Evolutionary conservation across 2,113 vertebrate genomes (phyloP).

Genomic region (Neolamprologus falcicula): DNA sequence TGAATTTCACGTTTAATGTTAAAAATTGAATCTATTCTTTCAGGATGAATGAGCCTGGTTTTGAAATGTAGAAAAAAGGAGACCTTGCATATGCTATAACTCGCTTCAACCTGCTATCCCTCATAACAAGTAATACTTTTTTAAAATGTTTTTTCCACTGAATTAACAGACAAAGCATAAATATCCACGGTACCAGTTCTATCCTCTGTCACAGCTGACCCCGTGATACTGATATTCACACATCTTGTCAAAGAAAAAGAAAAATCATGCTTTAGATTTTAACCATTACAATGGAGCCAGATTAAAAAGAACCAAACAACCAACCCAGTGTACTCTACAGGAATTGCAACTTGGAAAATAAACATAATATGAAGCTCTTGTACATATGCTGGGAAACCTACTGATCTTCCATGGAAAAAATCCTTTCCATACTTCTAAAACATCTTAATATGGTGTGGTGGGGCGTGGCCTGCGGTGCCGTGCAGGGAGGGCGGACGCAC

Average conservation of each 20-base stretch:
- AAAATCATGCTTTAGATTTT: neutral
- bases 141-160: accelerated
- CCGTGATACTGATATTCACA: neutral
- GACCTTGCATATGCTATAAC: neutral
- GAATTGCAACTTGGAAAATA: neutral
- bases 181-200: neutral
- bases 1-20: neutral
- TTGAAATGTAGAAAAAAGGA: neutral
- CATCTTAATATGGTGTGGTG: neutral
- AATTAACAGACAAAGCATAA: neutral
- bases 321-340: neutral
- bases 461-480: too few species aligned
- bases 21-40: neutral
- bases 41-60: neutral
- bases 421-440: neutral
- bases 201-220: neutral
- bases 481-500: too few species aligned
- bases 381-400: neutral
- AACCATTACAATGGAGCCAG: neutral
- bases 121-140: neutral
- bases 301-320: neutral
- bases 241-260: neutral
- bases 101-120: neutral
- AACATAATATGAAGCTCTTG: neutral
- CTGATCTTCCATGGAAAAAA: neutral